Percentiles rank a stretch among this genome's conserved stretches.
Evolutionary conservation across 2,888 invertebrate species (phyloP).

Genomic region (Exocentrus adspersus): DNA sequence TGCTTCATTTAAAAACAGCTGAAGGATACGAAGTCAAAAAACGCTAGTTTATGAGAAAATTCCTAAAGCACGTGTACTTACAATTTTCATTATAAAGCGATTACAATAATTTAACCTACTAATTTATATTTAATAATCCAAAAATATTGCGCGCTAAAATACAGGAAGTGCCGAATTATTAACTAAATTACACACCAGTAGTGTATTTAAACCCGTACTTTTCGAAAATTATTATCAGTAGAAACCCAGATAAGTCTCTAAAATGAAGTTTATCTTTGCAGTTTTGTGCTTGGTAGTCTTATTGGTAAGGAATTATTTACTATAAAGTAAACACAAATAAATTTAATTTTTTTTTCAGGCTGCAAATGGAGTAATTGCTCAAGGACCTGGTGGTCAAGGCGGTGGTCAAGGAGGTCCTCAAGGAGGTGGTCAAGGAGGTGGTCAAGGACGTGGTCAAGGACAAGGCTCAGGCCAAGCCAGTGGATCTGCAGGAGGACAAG

Average conservation of each 20-base stretch:
- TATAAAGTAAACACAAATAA: too few species aligned
- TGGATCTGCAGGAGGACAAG: neutral
- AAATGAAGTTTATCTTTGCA: neutral
- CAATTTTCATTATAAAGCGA: too few species aligned
- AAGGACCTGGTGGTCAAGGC: neutral
- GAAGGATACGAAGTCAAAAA: too few species aligned
- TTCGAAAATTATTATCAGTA: neutral
- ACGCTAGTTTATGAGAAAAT: too few species aligned
- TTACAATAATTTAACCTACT: too few species aligned
- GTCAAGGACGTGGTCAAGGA: slow-evolving; percentile 2
- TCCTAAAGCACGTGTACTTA: too few species aligned
- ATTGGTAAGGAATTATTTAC: too few species aligned
- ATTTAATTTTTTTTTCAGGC: neutral
- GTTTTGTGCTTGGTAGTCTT: neutral
- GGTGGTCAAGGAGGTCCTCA: neutral
- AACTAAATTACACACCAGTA: too few species aligned
- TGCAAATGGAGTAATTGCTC: too few species aligned
- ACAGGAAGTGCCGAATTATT: neutral
- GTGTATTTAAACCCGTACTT: neutral
- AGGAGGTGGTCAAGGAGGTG: neutral
- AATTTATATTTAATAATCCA: too few species aligned
- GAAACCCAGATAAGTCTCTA: neutral
- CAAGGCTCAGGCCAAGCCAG: slow-evolving; percentile 1
- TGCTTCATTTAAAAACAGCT: too few species aligned
- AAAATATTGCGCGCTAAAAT: neutral